Evolutionary conservation across 92 coral and sea anemone genomes (phyloP), one percentile per base, ranked within the genome.

Genomic region (Phenganax subtilis): DNA sequence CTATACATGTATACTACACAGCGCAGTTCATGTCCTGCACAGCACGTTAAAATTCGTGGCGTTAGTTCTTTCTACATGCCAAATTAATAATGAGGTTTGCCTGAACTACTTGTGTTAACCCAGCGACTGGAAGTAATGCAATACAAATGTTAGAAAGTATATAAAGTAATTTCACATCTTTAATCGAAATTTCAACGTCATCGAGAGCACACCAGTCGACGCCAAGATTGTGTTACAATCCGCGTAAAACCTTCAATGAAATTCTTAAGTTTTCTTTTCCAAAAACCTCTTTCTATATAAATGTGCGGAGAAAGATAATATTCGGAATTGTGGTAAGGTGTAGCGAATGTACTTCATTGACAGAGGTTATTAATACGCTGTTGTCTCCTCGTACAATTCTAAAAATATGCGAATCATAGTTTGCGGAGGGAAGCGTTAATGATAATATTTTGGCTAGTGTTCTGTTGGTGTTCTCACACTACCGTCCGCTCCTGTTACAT

Each of bases 391-490:
- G 73, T 68, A 10, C 53, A 20, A 68, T 8, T 16, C 53, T 37
- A 68, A 6, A 11, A 30, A 37, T 37, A 68, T 5, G 47, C 47
- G 17, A 12, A 68, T 30, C 7, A 7, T 6, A 68, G 47, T 68
- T 16, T 10, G 53, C 6, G 53, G 16, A 37, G 47, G 73, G n/a
- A 68, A 68, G 73, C 73, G 6, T 29, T 30, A 30, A 10, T 16
- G 73, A 68, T 68, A 37, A 37, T 68, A 68, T 68, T 68, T 28
- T 68, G 73, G 73, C 73, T 68, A 68, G 52, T 11, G 31, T 68
- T 8, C 17, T 12, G 73, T 68, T 52, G 47, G 3, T 68, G 73
- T 25, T 68, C 47, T 68, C 11, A 16, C 73, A 30, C 31, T 12
- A 25, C 53, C 15, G 73, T 68, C 47, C 14, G 53, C 73, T 68